These are phyloP conservation scores for Auanema sp. DNA, from an alignment of 2,888 invertebrate genomes.

Conservation along the genomic window DNA sequence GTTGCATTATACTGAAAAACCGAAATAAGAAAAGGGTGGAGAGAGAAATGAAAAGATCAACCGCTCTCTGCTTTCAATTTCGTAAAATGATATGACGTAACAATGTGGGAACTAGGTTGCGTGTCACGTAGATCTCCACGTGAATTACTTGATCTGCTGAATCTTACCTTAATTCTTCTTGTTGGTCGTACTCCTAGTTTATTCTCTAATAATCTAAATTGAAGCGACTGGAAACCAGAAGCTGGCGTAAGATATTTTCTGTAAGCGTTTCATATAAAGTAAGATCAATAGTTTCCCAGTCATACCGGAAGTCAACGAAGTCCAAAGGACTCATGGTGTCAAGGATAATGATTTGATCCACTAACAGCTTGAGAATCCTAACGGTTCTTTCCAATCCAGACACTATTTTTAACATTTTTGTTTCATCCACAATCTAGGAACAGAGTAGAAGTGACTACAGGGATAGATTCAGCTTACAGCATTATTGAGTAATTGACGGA, in stretches of 20 bases:
- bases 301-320: conserved; percentile 86
- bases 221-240: conserved; percentile 93
- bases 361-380: conserved; percentile 84
- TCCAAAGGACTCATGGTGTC: conserved; percentile 99
- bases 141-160: not conserved
- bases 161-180: conserved; percentile 34
- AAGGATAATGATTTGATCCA: conserved; percentile 93
- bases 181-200: conserved; percentile 73
- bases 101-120: no score
- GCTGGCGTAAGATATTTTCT: conserved; percentile 88
- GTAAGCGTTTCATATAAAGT: conserved; percentile 18
- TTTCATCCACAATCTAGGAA: conserved; percentile 80
- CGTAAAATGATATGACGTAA: no score
- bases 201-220: conserved; percentile 93
- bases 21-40: not conserved
- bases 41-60: not conserved
- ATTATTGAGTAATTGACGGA: conserved; percentile 75
- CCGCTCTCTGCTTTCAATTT: no score
- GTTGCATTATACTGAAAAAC: conserved; percentile 81
- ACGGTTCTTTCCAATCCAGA: conserved; percentile 88
- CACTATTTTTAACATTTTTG: conserved; percentile 86
- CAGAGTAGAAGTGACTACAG: no score
- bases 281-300: not conserved
- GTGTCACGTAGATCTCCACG: conserved; percentile 77
- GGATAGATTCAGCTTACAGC: conserved; percentile 28